These are phyloP conservation scores for Eumerus sabulonum DNA, from an alignment of 2,888 invertebrate species.

Conservation along the genomic window DNA sequence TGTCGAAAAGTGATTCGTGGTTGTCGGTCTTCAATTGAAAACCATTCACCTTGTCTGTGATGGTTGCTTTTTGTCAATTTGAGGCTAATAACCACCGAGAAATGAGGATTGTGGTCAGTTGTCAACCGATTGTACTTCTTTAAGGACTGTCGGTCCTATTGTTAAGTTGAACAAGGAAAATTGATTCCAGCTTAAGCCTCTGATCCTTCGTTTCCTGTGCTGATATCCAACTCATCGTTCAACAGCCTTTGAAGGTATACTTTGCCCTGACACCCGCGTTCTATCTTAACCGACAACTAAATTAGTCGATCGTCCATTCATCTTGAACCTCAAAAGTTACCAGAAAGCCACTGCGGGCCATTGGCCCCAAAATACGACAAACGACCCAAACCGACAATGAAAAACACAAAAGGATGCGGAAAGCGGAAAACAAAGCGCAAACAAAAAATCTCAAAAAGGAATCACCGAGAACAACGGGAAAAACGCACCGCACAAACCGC, in stretches of 20 bases:
- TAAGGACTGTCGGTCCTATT: no score
- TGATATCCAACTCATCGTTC: no score
- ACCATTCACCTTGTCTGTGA: constrained; percentile 34
- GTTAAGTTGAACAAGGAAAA: no score
- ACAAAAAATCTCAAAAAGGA: background rate
- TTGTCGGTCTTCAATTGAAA: constrained; percentile 2
- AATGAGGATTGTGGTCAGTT: constrained; percentile 39
- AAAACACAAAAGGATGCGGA: background rate
- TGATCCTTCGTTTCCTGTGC: no score
- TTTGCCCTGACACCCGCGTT: constrained; percentile 16
- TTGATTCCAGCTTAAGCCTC: no score
- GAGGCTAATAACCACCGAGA: constrained; percentile 30
- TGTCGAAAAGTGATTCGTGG: no score
- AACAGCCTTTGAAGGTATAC: background rate
- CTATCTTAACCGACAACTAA: constrained; percentile 37
- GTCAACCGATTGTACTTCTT: no score
- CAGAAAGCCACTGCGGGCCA: constrained; percentile 12
- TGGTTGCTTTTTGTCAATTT: constrained; percentile 47
- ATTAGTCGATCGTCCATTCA: constrained; percentile 22
- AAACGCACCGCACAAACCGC: constrained; percentile 35
- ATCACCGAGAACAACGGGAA: constrained; percentile 35
- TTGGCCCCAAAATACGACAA: background rate
- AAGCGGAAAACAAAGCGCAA: background rate
- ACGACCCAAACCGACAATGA: background rate
- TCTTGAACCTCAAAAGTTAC: background rate